Conservation (phyloP, 2,888 invertebrate genomes). For the Meteorus colon region DNA sequence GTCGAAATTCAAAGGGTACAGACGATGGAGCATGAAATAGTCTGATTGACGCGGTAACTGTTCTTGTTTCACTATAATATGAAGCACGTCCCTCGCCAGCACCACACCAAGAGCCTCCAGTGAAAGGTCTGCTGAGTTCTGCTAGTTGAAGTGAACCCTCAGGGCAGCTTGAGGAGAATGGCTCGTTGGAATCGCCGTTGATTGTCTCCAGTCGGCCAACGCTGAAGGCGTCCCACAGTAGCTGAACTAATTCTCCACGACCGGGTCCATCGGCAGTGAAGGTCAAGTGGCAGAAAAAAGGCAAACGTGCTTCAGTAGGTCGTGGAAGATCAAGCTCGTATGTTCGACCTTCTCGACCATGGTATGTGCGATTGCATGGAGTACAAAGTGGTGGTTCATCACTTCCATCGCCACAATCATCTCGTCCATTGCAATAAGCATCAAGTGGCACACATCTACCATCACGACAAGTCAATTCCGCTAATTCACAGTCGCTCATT, state of each 20-base stretch:
- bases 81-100: constrained; percentile 86
- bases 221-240: constrained; percentile 91
- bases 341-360: constrained; percentile 85
- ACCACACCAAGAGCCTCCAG: constrained; percentile 94
- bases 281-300: constrained; percentile 92
- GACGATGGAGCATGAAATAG: constrained; percentile 82
- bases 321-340: constrained; percentile 83
- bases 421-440: constrained; percentile 88
- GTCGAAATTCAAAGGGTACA: constrained; percentile 85
- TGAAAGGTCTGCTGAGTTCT: constrained; percentile 89
- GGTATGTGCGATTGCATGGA: constrained; percentile 92
- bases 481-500: constrained; percentile 80
- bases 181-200: constrained; percentile 71
- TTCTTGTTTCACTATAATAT: constrained; percentile 92
- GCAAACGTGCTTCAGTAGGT: constrained; percentile 83
- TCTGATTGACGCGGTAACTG: constrained; percentile 89
- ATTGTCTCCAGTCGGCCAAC: constrained; percentile 85
- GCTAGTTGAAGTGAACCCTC: constrained; percentile 92
- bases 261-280: constrained; percentile 92
- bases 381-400: constrained; percentile 89
- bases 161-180: constrained; percentile 83
- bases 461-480: constrained; percentile 84
- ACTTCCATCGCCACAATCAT: constrained; percentile 89
- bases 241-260: constrained; percentile 92
- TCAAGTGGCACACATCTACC: constrained; percentile 87